Percentiles rank a stretch among this genome's conserved stretches.
These are phyloP conservation scores for Malthinus seriepunctatus DNA, from an alignment of 2,888 invertebrate species.

Conservation along the genomic window DNA sequence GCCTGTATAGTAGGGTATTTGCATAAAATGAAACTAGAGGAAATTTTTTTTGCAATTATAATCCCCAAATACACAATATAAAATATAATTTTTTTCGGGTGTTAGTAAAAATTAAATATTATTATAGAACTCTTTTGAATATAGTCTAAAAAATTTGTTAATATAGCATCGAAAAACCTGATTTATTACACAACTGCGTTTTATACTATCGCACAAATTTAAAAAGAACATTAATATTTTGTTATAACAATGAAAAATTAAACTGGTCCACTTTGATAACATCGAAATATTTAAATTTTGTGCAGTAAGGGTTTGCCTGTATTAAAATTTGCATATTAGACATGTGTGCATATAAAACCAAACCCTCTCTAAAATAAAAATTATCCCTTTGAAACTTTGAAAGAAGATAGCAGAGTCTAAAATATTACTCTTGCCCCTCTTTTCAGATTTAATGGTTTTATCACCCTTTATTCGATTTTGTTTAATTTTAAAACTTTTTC, in stretches of 20 bases:
- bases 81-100: no score
- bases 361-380: slow-evolving; percentile 29
- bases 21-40: no score
- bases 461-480: slow-evolving; percentile 35
- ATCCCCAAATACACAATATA: no score
- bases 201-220: slow-evolving; percentile 22
- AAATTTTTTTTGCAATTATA: no score
- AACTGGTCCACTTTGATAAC: slow-evolving; percentile 30
- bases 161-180: slow-evolving; percentile 33
- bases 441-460: slow-evolving; percentile 34
- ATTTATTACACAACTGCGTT: slow-evolving; percentile 35
- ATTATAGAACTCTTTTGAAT: slow-evolving; percentile 14
- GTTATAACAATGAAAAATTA: not conserved
- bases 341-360: slow-evolving; percentile 35
- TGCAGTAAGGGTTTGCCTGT: slow-evolving; percentile 34
- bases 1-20: no score
- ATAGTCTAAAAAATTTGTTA: slow-evolving; percentile 28
- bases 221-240: not conserved
- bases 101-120: no score
- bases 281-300: slow-evolving; percentile 39
- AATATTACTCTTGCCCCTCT: slow-evolving; percentile 33
- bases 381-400: slow-evolving; percentile 34
- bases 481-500: slow-evolving; percentile 30
- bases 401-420: slow-evolving; percentile 31
- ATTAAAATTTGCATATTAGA: slow-evolving; percentile 38